These are phyloP conservation scores for Limulus polyphemus DNA, from an alignment of 2,888 invertebrate species.

Conservation along the genomic window DNA sequence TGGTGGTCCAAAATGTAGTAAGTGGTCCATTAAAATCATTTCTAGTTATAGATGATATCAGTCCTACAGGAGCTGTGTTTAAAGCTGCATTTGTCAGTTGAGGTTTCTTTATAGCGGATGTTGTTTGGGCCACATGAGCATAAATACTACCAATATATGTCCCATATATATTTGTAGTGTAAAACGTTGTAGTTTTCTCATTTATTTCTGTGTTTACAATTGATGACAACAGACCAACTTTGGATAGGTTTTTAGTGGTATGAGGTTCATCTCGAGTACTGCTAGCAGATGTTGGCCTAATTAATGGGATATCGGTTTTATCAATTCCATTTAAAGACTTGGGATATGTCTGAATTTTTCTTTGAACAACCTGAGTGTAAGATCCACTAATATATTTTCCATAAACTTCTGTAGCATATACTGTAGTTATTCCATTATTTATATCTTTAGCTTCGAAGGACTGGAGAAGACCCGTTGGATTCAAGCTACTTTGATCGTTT, in stretches of 20 bases:
- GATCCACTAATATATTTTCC: constrained; percentile 56
- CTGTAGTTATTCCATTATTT: constrained; percentile 52
- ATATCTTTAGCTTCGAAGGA: constrained; percentile 38
- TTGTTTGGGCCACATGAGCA: constrained; percentile 19
- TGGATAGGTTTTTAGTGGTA: neutral
- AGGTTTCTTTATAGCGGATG: neutral
- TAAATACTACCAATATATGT: constrained; percentile 18
- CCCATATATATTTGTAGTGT: constrained; percentile 15
- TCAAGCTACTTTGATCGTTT: too few relatives aligned
- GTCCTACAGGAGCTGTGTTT: too few relatives aligned
- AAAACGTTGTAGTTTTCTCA: constrained; percentile 4
- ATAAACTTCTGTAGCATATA: constrained; percentile 59
- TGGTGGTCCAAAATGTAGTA: constrained; percentile 48
- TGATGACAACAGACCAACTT: neutral
- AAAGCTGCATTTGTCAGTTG: too few relatives aligned
- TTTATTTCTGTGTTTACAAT: constrained; percentile 1
- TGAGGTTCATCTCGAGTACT: neutral
- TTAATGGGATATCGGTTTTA: constrained; percentile 1
- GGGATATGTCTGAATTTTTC: constrained; percentile 10
- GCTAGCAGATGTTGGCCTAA: neutral
- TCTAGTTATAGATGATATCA: too few relatives aligned
- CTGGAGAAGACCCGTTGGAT: constrained; percentile 12
- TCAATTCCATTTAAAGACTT: constrained; percentile 14
- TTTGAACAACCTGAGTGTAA: constrained; percentile 45
- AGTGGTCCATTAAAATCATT: constrained; percentile 44